Conservation (phyloP, 2,797 vertebrate genomes). For the Molossus alvarezi region DNA sequence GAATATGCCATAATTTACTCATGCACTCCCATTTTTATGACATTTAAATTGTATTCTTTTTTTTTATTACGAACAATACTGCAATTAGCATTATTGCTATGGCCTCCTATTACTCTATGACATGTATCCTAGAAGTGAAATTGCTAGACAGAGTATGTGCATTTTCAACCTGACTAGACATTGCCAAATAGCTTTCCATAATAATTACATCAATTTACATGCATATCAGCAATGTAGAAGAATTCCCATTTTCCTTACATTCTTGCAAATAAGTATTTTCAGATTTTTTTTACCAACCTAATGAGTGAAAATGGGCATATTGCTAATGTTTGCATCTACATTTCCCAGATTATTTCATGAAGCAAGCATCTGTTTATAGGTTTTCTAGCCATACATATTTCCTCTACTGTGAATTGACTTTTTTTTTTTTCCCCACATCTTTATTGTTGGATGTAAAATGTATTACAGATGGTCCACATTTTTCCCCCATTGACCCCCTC, state of each 20-base stretch:
- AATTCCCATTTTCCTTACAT: background rate
- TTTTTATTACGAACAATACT: background rate
- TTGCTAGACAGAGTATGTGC: constrained; percentile 3
- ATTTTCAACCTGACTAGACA: constrained; percentile 1
- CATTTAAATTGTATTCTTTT: constrained; percentile 15
- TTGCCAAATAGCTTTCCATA: constrained; percentile 8
- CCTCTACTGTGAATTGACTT: constrained; percentile 44
- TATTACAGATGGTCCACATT: no score
- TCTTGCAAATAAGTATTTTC: constrained; percentile 46
- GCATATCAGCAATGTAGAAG: background rate
- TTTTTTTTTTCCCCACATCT: no score
- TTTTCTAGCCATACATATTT: background rate
- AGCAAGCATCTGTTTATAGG: background rate
- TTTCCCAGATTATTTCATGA: constrained; percentile 36
- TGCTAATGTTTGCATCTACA: constrained; percentile 13
- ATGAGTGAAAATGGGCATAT: constrained; percentile 25
- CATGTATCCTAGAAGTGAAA: background rate
- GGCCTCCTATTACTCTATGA: constrained; percentile 25
- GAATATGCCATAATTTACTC: background rate
- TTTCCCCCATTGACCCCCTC: no score
- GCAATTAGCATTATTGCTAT: background rate
- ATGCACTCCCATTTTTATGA: background rate
- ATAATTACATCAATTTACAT: constrained; percentile 19
- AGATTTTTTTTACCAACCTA: constrained; percentile 5
- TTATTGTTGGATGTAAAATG: no score